A percentile compares a stretch with the other conserved stretches of the same genome.
Conservation (phyloP, 1,140 invertebrate species). For the Macrobrachium rosenbergii region DNA sequence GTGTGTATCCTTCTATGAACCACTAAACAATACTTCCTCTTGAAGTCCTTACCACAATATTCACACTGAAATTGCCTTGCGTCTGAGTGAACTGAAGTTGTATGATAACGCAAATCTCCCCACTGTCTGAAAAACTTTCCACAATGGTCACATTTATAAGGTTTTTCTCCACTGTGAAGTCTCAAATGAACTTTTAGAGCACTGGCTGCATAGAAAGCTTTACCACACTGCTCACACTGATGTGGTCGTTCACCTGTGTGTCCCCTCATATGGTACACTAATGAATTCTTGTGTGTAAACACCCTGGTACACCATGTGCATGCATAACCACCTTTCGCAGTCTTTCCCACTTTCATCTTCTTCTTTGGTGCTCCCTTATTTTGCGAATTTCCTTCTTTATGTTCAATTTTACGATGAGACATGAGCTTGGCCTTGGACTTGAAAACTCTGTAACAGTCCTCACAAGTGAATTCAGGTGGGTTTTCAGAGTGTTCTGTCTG, state of each 20-base stretch:
- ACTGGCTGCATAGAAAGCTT: constrained; percentile 64
- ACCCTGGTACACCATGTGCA: constrained; percentile 81
- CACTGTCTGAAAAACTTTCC: constrained; percentile 73
- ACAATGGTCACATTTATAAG: constrained; percentile 72
- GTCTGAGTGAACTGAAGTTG: constrained; percentile 86
- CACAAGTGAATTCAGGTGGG: constrained; percentile 66
- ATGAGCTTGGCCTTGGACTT: constrained; percentile 67
- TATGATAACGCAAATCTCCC: constrained; percentile 75
- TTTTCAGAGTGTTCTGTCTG: constrained; percentile 53
- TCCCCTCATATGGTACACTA: constrained; percentile 86
- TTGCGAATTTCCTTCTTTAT: constrained; percentile 65
- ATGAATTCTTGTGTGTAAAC: constrained; percentile 86
- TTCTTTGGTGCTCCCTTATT: constrained; percentile 61
- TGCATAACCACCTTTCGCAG: constrained; percentile 69
- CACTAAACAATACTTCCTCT: constrained; percentile 93
- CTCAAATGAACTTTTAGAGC: constrained; percentile 68
- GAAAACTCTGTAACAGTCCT: constrained; percentile 69
- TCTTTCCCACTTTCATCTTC: constrained; percentile 61
- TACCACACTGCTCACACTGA: constrained; percentile 66
- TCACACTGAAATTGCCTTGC: constrained; percentile 88
- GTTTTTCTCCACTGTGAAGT: constrained; percentile 72
- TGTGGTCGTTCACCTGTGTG: constrained; percentile 73
- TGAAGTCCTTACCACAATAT: constrained; percentile 92
- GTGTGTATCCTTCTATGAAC: constrained; percentile 91
- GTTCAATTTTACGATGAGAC: constrained; percentile 67